Evolutionary conservation across 2,113 vertebrate genomes (phyloP).

Genomic region (Amblyornis subalaris): DNA sequence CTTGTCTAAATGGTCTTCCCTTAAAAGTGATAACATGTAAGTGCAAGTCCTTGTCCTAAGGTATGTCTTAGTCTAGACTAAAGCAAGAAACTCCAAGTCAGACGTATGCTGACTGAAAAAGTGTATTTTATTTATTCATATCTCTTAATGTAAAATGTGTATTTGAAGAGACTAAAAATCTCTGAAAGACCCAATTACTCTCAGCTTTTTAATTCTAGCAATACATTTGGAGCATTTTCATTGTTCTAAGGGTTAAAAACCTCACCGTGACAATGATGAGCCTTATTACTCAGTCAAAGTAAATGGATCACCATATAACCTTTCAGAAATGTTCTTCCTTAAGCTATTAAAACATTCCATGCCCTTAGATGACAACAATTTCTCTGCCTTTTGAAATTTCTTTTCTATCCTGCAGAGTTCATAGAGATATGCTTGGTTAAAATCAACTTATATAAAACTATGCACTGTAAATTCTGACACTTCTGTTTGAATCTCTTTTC

Average conservation of each 20-base stretch:
- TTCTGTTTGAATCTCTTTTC: slow-evolving; percentile 97
- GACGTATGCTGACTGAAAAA: not conserved
- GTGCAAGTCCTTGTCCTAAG: not conserved
- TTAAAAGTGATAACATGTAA: not conserved
- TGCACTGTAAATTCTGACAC: slow-evolving; percentile 94
- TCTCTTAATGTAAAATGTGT: slow-evolving; percentile 19
- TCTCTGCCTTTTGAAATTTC: slow-evolving; percentile 89
- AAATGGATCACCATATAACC: slow-evolving; percentile 85
- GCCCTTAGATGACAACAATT: slow-evolving; percentile 92
- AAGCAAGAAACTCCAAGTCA: slow-evolving; percentile 16
- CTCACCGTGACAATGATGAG: slow-evolving; percentile 73
- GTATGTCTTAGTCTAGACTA: not conserved
- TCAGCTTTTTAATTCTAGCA: slow-evolving; percentile 53
- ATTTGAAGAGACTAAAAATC: slow-evolving; percentile 30
- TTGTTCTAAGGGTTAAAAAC: slow-evolving; percentile 85
- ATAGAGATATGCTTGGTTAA: slow-evolving; percentile 96
- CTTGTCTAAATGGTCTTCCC: not conserved
- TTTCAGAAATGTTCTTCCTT: slow-evolving; percentile 85
- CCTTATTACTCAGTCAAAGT: slow-evolving; percentile 85
- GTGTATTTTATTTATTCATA: slow-evolving; percentile 47
- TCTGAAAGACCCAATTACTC: slow-evolving; percentile 59
- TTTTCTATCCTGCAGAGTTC: slow-evolving; percentile 94
- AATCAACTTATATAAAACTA: slow-evolving; percentile 98
- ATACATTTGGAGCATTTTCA: slow-evolving; percentile 55
- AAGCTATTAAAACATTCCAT: slow-evolving; percentile 87